A percentile compares a stretch with the other conserved stretches of the same genome.
Evolutionary conservation across 2,888 invertebrate species (phyloP).

Genomic region (Teleiodes luculella): DNA sequence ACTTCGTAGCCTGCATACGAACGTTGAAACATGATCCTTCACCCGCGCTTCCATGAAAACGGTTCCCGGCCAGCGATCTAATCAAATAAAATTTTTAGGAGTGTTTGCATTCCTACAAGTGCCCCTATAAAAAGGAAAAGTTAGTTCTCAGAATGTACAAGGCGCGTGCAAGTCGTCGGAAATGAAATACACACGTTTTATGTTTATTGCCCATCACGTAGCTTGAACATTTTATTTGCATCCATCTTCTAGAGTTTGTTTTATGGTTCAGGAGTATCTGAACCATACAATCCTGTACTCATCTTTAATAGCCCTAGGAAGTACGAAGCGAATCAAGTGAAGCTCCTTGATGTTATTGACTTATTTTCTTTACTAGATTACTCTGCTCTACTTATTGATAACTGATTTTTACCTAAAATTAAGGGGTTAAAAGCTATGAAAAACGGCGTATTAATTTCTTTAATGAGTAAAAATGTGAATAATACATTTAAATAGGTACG

Average conservation of each 20-base stretch:
- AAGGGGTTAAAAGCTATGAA: not conserved
- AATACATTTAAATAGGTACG: too few relatives aligned
- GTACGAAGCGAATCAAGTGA: not conserved
- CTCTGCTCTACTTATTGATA: too few relatives aligned
- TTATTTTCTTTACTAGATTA: too few relatives aligned
- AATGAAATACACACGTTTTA: conserved; percentile 46
- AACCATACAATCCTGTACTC: too few relatives aligned
- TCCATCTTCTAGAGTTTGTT: conserved; percentile 27
- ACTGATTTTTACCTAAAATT: conserved; percentile 40
- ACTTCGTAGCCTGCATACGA: not conserved
- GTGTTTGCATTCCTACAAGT: conserved; percentile 40
- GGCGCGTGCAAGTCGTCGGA: conserved; percentile 33
- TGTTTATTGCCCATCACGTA: conserved; percentile 48
- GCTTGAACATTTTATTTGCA: conserved; percentile 41
- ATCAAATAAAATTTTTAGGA: conserved; percentile 38
- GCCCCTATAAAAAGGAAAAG: conserved; percentile 46
- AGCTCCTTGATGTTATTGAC: conserved; percentile 13
- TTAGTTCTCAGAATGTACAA: conserved; percentile 39
- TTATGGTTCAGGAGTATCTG: conserved; percentile 28
- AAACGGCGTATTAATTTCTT: too few relatives aligned
- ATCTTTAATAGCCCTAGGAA: conserved; percentile 23
- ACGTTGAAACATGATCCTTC: not conserved
- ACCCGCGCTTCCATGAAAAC: not conserved
- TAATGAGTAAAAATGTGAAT: too few relatives aligned
- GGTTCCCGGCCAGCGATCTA: conserved; percentile 27